phyloP scores from a whole-genome alignment of 1,140 invertebrate species.

The Anastrepha obliqua region DNA sequence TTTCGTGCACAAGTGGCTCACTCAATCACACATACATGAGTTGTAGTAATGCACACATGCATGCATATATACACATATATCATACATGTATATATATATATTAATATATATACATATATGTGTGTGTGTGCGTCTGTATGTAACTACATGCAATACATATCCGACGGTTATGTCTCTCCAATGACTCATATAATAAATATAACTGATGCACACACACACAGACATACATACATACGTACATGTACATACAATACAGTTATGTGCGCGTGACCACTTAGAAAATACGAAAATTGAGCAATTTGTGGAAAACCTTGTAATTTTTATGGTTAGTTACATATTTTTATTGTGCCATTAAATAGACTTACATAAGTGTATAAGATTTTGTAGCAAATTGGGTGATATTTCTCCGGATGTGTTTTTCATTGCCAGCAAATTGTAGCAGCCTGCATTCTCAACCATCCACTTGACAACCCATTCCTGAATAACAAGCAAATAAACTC shows the following conservation, averaged over 20 bases:
- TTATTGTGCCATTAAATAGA: constrained; percentile 16
- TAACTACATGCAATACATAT: no score
- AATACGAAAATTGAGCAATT: constrained; percentile 37
- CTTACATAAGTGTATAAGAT: constrained; percentile 8
- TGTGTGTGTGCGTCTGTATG: no score
- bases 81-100: no score
- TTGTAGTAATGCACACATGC: not conserved
- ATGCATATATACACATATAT: not conserved
- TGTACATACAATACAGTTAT: not conserved
- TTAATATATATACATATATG: no score
- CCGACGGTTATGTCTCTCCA: not conserved
- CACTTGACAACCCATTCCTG: not conserved
- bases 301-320: constrained; percentile 19
- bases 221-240: not conserved
- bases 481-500: no score
- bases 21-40: not conserved
- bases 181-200: constrained; percentile 23
- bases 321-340: constrained; percentile 30
- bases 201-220: not conserved
- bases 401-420: not conserved
- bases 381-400: constrained; percentile 9
- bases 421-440: not conserved
- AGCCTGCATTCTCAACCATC: not conserved
- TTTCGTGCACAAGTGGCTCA: constrained; percentile 33
- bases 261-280: not conserved